Percentiles rank a stretch among this genome's conserved stretches.
Conservation (phyloP, 2,888 invertebrate genomes). For the Mythimna impura region DNA sequence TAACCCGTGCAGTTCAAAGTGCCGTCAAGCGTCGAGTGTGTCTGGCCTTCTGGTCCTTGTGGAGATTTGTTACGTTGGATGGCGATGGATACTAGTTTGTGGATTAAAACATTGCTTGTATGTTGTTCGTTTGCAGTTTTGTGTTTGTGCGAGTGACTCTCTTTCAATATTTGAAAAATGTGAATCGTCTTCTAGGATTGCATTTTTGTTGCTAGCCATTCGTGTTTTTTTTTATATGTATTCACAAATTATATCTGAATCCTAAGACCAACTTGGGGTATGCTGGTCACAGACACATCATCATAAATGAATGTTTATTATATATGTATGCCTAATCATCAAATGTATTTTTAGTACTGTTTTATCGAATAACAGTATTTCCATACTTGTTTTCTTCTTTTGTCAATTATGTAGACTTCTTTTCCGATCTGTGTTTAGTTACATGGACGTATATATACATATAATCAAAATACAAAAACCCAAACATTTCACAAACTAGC, state of each 20-base stretch:
- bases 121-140: not conserved
- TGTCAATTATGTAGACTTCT: not conserved
- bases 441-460: not conserved
- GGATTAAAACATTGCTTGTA: not conserved
- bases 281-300: no score
- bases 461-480: not conserved
- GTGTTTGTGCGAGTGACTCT: not conserved
- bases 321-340: no score
- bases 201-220: not conserved
- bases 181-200: not conserved
- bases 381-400: not conserved
- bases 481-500: constrained; percentile 13
- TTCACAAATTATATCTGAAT: no score
- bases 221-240: not conserved
- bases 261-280: no score
- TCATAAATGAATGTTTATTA: no score
- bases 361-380: not conserved
- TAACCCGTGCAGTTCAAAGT: constrained; percentile 63
- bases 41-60: constrained; percentile 56
- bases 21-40: constrained; percentile 61
- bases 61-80: constrained; percentile 43
- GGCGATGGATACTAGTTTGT: constrained; percentile 12
- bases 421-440: not conserved
- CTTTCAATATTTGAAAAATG: not conserved
- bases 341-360: no score